These are phyloP conservation scores for Noctuana brunneofusca DNA, from an alignment of 2,888 invertebrate genomes.

Conservation along the genomic window DNA sequence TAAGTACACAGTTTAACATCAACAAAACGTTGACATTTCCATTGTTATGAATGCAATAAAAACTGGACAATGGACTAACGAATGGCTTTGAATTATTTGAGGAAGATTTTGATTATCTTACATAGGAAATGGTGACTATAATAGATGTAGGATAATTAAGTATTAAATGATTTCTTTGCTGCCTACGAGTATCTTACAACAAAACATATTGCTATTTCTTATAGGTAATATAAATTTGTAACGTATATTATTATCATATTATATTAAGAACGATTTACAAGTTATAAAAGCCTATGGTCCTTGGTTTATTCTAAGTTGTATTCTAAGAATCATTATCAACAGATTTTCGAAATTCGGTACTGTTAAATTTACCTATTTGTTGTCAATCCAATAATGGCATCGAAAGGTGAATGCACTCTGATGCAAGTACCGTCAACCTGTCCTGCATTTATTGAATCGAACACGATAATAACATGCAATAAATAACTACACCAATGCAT, in stretches of 20 bases:
- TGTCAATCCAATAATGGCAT: conserved; percentile 5
- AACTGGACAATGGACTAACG: conserved; percentile 21
- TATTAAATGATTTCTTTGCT: too few relatives aligned
- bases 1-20: conserved; percentile 11
- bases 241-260: too few relatives aligned
- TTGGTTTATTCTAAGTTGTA: too few relatives aligned
- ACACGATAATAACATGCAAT: conserved; percentile 32
- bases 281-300: too few relatives aligned
- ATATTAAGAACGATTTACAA: too few relatives aligned
- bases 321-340: too few relatives aligned
- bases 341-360: too few relatives aligned
- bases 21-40: conserved; percentile 23
- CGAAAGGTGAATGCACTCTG: conserved; percentile 20
- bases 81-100: conserved; percentile 9
- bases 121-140: too few relatives aligned
- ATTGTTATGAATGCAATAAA: conserved; percentile 19
- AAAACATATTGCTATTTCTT: too few relatives aligned
- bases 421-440: conserved; percentile 23
- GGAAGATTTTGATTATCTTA: background rate
- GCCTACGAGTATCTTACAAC: too few relatives aligned
- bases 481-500: conserved; percentile 25
- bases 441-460: conserved; percentile 30
- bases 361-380: background rate
- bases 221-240: too few relatives aligned
- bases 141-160: too few relatives aligned